phyloP scores from a whole-genome alignment of 2,888 invertebrate species.

The Eupithecia pulchellata region DNA sequence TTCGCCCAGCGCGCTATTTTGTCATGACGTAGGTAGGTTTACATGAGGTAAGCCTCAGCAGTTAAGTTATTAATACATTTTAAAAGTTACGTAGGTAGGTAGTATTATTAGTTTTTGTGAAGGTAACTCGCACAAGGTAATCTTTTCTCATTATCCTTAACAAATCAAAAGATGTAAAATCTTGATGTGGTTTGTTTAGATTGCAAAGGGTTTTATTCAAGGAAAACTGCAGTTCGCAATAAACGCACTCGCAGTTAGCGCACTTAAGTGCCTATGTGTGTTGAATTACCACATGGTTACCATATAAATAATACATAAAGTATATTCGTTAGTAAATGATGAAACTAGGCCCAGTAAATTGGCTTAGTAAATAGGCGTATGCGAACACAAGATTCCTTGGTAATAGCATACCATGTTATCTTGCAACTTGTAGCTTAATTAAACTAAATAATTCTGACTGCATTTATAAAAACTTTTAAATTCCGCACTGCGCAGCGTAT shows the following conservation, averaged over 20 bases:
- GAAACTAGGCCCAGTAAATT: not conserved
- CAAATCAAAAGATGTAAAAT: not conserved
- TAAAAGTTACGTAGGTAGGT: not conserved
- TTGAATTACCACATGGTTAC: not conserved
- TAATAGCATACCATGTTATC: not conserved
- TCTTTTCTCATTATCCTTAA: not conserved
- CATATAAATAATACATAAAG: too few relatives aligned
- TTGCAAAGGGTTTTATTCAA: slow-evolving; percentile 34
- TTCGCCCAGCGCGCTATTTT: too few relatives aligned
- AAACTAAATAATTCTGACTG: not conserved
- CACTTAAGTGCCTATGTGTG: slow-evolving; percentile 15
- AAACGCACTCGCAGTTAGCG: slow-evolving; percentile 18
- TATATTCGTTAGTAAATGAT: not conserved
- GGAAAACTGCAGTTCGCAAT: slow-evolving; percentile 42
- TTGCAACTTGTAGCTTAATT: not conserved
- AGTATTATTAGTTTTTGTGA: not conserved
- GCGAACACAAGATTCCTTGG: not conserved
- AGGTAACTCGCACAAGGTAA: not conserved
- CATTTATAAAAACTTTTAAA: not conserved
- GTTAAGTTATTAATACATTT: too few relatives aligned
- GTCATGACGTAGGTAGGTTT: not conserved
- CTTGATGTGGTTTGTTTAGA: slow-evolving; percentile 11
- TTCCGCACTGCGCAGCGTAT: not conserved
- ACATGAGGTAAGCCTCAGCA: not conserved
- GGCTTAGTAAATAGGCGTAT: not conserved